phyloP scores from a whole-genome alignment of 2,113 vertebrate species.

The Panurus biarmicus region DNA sequence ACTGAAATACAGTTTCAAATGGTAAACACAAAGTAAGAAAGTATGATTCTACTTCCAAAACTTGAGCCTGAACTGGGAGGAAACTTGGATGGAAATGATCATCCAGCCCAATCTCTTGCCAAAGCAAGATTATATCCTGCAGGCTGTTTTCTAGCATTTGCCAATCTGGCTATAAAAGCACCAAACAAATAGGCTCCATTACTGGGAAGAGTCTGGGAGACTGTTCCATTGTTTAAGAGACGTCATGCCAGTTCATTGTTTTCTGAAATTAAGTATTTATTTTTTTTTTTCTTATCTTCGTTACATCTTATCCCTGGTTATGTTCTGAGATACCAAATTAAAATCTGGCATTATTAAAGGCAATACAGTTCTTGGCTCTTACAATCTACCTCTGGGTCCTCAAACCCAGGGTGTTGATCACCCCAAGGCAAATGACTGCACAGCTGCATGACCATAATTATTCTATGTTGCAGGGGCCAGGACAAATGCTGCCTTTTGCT shows the following conservation, averaged over 20 bases:
- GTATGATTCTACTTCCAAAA: neutral
- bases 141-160: constrained; percentile 31
- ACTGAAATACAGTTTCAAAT: neutral
- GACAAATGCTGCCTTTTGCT: neutral
- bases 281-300: constrained; percentile 38
- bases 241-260: constrained; percentile 4
- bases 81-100: constrained; percentile 32
- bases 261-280: neutral
- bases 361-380: neutral
- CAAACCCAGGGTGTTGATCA: neutral
- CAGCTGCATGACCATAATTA: neutral
- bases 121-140: constrained; percentile 28
- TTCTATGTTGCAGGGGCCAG: neutral
- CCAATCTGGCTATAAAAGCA: constrained; percentile 35
- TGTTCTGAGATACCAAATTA: neutral
- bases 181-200: constrained; percentile 16
- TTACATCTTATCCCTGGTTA: constrained; percentile 3
- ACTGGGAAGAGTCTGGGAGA: constrained; percentile 28
- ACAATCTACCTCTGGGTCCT: neutral
- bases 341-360: neutral
- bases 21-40: neutral
- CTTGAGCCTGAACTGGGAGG: neutral
- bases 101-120: constrained; percentile 1
- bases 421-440: neutral
- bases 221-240: constrained; percentile 46